These are phyloP conservation scores for Macrocentrus cingulum DNA, from an alignment of 1,140 invertebrate genomes.

Conservation along the genomic window DNA sequence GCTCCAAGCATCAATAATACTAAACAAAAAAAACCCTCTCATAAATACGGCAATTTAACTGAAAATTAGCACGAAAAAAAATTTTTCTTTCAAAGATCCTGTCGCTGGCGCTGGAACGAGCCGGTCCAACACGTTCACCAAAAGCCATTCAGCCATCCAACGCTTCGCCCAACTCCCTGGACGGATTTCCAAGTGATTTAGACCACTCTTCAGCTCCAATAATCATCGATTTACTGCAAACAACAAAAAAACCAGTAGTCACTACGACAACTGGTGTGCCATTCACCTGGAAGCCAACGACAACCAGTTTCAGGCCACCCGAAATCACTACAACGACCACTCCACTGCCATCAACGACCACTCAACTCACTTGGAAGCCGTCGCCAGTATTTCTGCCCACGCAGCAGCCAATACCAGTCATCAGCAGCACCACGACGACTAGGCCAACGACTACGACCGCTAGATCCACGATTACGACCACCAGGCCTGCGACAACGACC, in stretches of 20 bases:
- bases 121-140: slow-evolving; percentile 46
- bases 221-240: slow-evolving; percentile 40
- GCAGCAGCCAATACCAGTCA: slow-evolving; percentile 1
- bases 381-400: slow-evolving; percentile 16
- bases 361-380: slow-evolving; percentile 5
- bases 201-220: slow-evolving; percentile 35
- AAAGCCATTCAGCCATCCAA: slow-evolving; percentile 47
- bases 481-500: slow-evolving; percentile 29
- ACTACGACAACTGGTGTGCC: slow-evolving; percentile 16
- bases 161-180: slow-evolving; percentile 37
- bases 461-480: slow-evolving; percentile 18
- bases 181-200: background rate
- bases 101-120: slow-evolving; percentile 42
- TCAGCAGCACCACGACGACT: slow-evolving; percentile 15
- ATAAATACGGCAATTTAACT: background rate
- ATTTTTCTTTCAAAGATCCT: slow-evolving; percentile 43
- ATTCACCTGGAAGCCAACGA: slow-evolving; percentile 30
- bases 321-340: slow-evolving; percentile 37
- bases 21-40: no score
- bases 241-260: slow-evolving; percentile 14
- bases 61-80: background rate
- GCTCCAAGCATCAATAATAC: no score
- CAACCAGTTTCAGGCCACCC: slow-evolving; percentile 19
- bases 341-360: slow-evolving; percentile 17
- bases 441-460: slow-evolving; percentile 20